These are phyloP conservation scores for Fabriciana adippe DNA, from an alignment of 2,888 invertebrate genomes.

Conservation along the genomic window DNA sequence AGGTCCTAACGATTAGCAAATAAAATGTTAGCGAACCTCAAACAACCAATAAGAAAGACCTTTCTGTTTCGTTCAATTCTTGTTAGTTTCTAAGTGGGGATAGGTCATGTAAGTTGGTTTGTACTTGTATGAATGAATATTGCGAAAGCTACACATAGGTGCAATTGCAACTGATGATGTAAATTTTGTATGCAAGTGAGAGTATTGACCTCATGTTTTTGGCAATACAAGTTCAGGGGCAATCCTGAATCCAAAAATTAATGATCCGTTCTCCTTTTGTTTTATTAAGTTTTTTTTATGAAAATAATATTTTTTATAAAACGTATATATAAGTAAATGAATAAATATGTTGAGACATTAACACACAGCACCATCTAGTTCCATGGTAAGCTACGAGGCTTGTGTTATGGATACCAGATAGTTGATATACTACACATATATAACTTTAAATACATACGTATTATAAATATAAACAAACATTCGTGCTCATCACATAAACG, in stretches of 20 bases:
- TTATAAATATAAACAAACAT: no score
- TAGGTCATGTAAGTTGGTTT: slow-evolving; percentile 47
- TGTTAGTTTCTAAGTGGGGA: slow-evolving; percentile 13
- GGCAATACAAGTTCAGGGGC: slow-evolving; percentile 38
- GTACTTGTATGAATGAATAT: slow-evolving; percentile 50
- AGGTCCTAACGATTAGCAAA: slow-evolving; percentile 42
- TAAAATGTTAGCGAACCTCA: slow-evolving; percentile 33
- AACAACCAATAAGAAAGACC: slow-evolving; percentile 36
- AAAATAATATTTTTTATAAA: no score
- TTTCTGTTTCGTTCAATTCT: slow-evolving; percentile 21
- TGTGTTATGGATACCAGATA: no score
- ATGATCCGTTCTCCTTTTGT: no score
- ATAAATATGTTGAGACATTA: no score
- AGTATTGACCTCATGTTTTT: slow-evolving; percentile 36
- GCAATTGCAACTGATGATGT: slow-evolving; percentile 42
- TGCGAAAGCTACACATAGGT: slow-evolving; percentile 53
- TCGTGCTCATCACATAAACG: no score
- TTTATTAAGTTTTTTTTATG: no score
- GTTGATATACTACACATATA: no score
- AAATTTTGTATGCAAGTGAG: slow-evolving; percentile 44
- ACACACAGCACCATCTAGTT: no score
- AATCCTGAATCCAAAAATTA: slow-evolving; percentile 3
- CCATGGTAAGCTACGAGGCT: no score
- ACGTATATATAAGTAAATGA: no score
- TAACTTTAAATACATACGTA: no score